Evolutionary conservation across 2,888 invertebrate species (phyloP), one percentile per base, ranked within the genome.

Genomic region (Cordilura impudica): DNA sequence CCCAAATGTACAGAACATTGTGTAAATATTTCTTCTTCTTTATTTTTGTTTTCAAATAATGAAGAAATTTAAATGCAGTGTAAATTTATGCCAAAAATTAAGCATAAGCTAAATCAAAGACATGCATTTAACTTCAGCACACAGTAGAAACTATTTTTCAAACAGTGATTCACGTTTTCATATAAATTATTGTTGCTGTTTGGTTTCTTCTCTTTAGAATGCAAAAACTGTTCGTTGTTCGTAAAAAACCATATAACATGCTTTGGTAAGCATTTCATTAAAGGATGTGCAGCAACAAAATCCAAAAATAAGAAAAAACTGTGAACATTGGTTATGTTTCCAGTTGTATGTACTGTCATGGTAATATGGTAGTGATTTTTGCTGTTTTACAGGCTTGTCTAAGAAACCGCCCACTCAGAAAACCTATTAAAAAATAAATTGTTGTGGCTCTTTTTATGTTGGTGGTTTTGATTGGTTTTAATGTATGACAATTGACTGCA

Each of bases 31-130:
- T 45, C 60, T 66, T 31, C 19, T 66, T 65, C 23, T 35, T 16
- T 18, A 2, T 60, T 67, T 31, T 6, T 21, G 7, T 45, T n/a
- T 45, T 3, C 63, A 60, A 70, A 77, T 82, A 83, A 82, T 82
- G 74, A 82, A 82, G 82, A 83, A 82, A 81, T 82, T 83, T 79
- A 51, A 81, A 82, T 82, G 77, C 78, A 78, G 79, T 81, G 82
- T 82, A 81, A 83, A 83, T 83, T 83, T 82, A 83, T 83, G 83
- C 83, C 56, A 80, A 80, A 74, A 67, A 39, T 63, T 78, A 78
- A 69, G 61, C 69, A 70, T 51, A 35, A 53, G 39, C 51, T n/a
- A 23, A 54, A 67, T 23, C 18, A 31, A 63, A 63, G 35, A 49
- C 47, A 63, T 39, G 45, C 18, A 26, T 58, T 1, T 2, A 35